These are phyloP conservation scores for Hipposideros armiger DNA, from an alignment of 2,113 vertebrate genomes.

Conservation along the genomic window DNA sequence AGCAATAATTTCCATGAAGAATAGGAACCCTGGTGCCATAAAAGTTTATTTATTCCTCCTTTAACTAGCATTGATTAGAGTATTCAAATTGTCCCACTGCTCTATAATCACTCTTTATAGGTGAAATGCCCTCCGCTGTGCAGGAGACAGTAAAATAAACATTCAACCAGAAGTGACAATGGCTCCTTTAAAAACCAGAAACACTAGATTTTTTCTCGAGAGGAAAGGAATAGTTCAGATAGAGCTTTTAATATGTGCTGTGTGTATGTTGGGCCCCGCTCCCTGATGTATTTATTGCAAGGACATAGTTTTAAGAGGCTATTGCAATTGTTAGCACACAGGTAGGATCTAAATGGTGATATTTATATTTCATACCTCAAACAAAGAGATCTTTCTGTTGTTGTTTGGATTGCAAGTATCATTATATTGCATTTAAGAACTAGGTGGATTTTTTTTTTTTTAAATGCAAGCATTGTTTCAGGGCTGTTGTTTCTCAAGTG, in stretches of 20 bases:
- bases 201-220: constrained; percentile 26
- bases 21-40: constrained; percentile 80
- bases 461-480: neutral
- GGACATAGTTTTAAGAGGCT: constrained; percentile 62
- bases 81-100: constrained; percentile 84
- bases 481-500: constrained; percentile 76
- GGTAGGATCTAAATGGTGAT: neutral
- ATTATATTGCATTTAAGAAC: constrained; percentile 56
- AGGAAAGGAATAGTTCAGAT: constrained; percentile 76
- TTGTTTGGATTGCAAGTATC: constrained; percentile 67
- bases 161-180: constrained; percentile 83
- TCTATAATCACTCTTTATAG: constrained; percentile 86
- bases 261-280: constrained; percentile 28
- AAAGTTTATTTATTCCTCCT: constrained; percentile 85
- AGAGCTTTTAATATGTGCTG: constrained; percentile 64
- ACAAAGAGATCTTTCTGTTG: constrained; percentile 59
- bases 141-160: constrained; percentile 86
- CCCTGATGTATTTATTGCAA: constrained; percentile 57
- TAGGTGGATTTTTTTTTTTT: constrained; percentile 48
- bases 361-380: constrained; percentile 31
- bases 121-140: constrained; percentile 82
- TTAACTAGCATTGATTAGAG: constrained; percentile 87
- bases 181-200: constrained; percentile 83
- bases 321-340: constrained; percentile 60
- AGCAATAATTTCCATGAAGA: constrained; percentile 86